Evolutionary conservation across 2,113 vertebrate species (phyloP).

Genomic region (Antechinus flavipes): DNA sequence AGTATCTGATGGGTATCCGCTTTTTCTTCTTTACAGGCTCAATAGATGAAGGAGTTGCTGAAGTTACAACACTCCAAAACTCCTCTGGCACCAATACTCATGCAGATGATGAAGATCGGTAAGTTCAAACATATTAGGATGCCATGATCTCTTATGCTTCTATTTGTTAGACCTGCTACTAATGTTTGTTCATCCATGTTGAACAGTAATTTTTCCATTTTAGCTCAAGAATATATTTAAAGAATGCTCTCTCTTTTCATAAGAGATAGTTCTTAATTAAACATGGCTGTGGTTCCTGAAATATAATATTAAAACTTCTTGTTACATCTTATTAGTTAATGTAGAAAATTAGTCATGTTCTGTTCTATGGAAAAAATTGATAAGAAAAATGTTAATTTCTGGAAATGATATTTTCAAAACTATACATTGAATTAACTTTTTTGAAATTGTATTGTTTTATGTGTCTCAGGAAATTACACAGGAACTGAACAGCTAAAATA

Average conservation of each 20-base stretch:
- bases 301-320: background rate
- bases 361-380: background rate
- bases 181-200: background rate
- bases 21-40: slow-evolving; percentile 86
- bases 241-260: background rate
- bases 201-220: background rate
- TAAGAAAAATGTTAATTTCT: background rate
- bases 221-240: background rate
- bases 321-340: background rate
- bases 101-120: slow-evolving; percentile 95
- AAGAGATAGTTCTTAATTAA: background rate
- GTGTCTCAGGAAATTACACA: background rate
- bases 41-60: slow-evolving; percentile 95
- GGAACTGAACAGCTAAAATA: background rate
- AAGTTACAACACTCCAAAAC: slow-evolving; percentile 92
- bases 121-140: slow-evolving; percentile 70
- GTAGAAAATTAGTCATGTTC: background rate
- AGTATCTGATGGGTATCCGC: background rate
- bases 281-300: background rate
- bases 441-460: background rate
- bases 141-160: background rate
- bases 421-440: background rate
- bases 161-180: background rate
- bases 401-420: background rate
- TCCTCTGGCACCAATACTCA: slow-evolving; percentile 90